phyloP scores from a whole-genome alignment of 2,113 vertebrate species.

The Hassar affinis region DNA sequence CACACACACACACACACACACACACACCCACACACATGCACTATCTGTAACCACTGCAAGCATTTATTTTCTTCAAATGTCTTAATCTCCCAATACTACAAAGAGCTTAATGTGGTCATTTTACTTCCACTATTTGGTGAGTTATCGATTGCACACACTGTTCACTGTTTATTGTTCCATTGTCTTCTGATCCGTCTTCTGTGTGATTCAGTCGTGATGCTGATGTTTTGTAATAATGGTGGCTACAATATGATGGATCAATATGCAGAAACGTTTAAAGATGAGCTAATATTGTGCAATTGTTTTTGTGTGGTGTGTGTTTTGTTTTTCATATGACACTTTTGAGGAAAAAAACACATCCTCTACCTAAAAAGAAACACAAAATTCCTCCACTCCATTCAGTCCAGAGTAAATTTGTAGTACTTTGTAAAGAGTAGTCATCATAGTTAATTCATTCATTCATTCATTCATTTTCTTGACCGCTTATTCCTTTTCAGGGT shows the following conservation, averaged over 20 bases:
- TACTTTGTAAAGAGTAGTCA: neutral
- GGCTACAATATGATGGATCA: neutral
- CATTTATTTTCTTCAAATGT: neutral
- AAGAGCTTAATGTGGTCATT: neutral
- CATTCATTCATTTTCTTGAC: no score
- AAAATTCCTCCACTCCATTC: neutral
- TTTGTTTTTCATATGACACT: neutral
- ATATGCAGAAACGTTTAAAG: neutral
- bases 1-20: neutral
- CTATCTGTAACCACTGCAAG: conserved; percentile 12
- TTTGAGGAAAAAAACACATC: neutral
- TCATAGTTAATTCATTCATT: no score
- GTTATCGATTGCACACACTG: neutral
- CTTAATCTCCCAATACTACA: neutral
- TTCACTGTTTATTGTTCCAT: neutral
- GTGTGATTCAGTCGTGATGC: neutral
- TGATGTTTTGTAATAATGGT: neutral
- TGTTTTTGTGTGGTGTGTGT: neutral
- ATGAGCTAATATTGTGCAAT: neutral
- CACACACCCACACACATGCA: neutral
- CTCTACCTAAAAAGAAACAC: neutral
- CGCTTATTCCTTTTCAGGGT: no score
- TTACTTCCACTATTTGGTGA: neutral
- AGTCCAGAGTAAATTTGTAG: neutral
- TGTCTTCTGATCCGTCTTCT: neutral